These are phyloP conservation scores for Acanthosepion lycidas DNA, from an alignment of 2,888 invertebrate species.

Conservation along the genomic window DNA sequence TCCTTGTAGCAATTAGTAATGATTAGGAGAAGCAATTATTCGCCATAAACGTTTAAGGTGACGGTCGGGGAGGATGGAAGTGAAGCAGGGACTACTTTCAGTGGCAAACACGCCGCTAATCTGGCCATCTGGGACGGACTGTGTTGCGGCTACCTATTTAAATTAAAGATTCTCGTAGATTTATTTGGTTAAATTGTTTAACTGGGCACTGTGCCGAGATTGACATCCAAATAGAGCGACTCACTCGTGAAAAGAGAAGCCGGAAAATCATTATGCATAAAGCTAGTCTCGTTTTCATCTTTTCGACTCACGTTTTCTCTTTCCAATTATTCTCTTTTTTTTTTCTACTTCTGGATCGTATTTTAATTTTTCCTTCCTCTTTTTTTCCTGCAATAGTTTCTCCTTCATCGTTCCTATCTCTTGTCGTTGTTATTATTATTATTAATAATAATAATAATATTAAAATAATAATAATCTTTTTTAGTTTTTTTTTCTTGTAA, in stretches of 20 bases:
- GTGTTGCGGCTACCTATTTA: neutral
- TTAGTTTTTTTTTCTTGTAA: no score
- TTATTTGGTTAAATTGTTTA: neutral
- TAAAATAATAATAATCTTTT: no score
- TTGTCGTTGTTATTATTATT: no score
- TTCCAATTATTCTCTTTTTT: no score
- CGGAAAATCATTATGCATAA: no score
- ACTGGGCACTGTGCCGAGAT: neutral
- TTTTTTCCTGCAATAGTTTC: no score
- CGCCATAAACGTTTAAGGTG: neutral
- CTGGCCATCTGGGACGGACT: constrained; percentile 14
- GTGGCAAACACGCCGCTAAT: neutral
- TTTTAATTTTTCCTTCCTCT: no score
- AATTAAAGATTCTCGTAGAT: neutral
- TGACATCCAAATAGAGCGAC: neutral
- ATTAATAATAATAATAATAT: no score
- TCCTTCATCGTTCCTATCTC: no score
- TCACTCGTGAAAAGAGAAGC: neutral
- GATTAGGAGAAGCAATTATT: constrained; percentile 11
- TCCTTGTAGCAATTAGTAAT: neutral
- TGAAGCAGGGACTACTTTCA: neutral
- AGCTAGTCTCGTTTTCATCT: no score
- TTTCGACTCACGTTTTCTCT: no score
- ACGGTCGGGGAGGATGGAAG: neutral
- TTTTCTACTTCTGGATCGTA: no score